Evolutionary conservation across 2,888 invertebrate genomes (phyloP).

Genomic region (Ditylenchus weischeri): DNA sequence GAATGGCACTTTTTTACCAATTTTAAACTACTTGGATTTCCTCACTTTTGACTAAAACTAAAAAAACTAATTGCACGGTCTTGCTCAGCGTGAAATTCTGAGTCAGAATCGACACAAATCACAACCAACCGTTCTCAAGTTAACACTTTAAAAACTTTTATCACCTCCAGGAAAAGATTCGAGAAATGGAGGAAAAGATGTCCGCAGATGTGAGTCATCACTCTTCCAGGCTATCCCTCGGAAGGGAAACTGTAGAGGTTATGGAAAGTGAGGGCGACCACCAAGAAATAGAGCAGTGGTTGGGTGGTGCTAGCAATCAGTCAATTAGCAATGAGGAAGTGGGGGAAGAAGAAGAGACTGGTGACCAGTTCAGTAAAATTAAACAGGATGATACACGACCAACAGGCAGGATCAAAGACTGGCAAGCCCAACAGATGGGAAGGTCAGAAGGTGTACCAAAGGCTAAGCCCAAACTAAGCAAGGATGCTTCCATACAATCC

Average conservation of each 20-base stretch:
- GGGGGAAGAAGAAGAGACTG: not conserved
- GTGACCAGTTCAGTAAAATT: not conserved
- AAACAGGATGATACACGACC: not conserved
- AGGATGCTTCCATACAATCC: no score
- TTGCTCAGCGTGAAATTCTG: no score
- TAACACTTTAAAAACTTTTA: not conserved
- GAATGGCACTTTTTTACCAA: no score
- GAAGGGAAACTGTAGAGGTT: conserved; percentile 1
- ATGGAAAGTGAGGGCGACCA: not conserved
- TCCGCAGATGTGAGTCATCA: not conserved
- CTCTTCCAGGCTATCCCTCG: not conserved
- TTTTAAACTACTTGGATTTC: no score
- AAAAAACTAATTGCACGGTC: no score
- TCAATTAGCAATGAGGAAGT: not conserved
- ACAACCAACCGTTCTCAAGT: not conserved
- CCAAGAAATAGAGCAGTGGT: conserved; percentile 1
- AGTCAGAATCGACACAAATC: no score
- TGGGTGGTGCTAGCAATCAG: not conserved
- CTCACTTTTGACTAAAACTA: no score
- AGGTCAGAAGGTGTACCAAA: no score
- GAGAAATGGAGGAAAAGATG: conserved; percentile 12
- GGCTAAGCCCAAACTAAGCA: no score
- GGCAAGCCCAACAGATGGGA: not conserved
- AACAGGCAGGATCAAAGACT: conserved; percentile 11
- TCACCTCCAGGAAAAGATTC: not conserved